Evolutionary conservation across 1,140 invertebrate species (phyloP).

Genomic region (Hyphantria cunea): DNA sequence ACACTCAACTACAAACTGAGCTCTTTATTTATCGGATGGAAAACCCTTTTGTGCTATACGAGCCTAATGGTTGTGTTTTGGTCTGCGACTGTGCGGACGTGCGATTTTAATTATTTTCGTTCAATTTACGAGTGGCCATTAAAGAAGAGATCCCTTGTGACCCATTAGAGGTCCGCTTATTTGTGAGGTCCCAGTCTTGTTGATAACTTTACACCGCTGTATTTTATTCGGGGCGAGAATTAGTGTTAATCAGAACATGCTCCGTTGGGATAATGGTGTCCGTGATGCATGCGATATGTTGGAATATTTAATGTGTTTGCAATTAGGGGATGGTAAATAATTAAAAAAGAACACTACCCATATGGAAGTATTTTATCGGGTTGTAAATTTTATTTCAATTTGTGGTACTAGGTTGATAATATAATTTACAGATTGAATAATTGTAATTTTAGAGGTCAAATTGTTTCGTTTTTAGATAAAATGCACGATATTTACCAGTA

Average conservation of each 20-base stretch:
- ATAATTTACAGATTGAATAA: no score
- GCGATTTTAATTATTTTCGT: conserved; percentile 81
- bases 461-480: no score
- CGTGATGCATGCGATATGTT: conserved; percentile 47
- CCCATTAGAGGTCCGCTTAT: conserved; percentile 67
- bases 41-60: conserved; percentile 64
- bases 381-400: no score
- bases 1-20: conserved; percentile 9
- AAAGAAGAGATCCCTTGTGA: conserved; percentile 69
- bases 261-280: conserved; percentile 37
- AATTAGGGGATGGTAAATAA: conserved; percentile 19
- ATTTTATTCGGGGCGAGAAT: conserved; percentile 66
- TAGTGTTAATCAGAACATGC: conserved; percentile 63
- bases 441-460: no score
- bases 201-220: conserved; percentile 73
- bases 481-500: background rate
- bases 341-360: background rate
- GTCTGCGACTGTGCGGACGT: conserved; percentile 62
- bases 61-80: conserved; percentile 75
- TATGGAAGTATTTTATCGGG: no score
- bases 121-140: conserved; percentile 79
- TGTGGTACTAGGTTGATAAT: no score
- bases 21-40: conserved; percentile 71
- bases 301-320: conserved; percentile 47
- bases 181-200: conserved; percentile 61